phyloP scores from a whole-genome alignment of 2,113 vertebrate genomes.

The Stictonetta naevosa region DNA sequence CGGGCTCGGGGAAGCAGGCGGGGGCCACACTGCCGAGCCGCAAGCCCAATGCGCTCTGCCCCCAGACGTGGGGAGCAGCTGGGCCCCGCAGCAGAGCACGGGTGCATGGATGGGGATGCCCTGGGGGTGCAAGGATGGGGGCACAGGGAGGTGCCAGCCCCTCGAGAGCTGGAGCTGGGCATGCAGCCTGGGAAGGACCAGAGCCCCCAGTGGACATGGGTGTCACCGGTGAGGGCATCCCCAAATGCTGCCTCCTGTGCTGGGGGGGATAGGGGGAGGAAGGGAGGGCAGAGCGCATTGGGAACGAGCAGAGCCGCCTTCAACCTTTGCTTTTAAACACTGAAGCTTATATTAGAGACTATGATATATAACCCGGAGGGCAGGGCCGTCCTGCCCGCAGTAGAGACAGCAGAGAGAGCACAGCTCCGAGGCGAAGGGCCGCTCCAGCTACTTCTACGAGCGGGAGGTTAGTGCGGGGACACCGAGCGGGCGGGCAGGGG shows the following conservation, averaged over 20 bases:
- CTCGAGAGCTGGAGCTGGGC: background rate
- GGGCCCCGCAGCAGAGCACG: background rate
- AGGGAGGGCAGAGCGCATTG: conserved; percentile 23
- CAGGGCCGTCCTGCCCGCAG: background rate
- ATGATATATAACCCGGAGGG: background rate
- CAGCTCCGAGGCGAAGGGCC: background rate
- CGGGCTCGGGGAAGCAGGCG: background rate
- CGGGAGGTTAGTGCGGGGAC: conserved; percentile 42
- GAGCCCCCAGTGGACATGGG: background rate
- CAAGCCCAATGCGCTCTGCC: conserved; percentile 29
- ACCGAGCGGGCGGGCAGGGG: background rate
- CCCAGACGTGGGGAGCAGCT: background rate
- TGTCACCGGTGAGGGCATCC: background rate
- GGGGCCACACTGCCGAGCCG: accelerated
- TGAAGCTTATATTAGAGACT: conserved; percentile 62
- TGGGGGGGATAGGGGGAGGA: accelerated
- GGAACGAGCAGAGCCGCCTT: conserved; percentile 8
- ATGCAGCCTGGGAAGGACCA: background rate
- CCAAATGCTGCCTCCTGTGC: accelerated
- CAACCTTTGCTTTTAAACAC: conserved; percentile 50
- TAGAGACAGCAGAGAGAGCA: conserved; percentile 24
- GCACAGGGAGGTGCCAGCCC: background rate
- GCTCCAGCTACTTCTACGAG: background rate
- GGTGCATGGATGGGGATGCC: background rate
- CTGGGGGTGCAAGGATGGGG: background rate